Base-by-base conservation (phyloP, 1,140 invertebrate species). In the Cepaea nemoralis region DNA sequence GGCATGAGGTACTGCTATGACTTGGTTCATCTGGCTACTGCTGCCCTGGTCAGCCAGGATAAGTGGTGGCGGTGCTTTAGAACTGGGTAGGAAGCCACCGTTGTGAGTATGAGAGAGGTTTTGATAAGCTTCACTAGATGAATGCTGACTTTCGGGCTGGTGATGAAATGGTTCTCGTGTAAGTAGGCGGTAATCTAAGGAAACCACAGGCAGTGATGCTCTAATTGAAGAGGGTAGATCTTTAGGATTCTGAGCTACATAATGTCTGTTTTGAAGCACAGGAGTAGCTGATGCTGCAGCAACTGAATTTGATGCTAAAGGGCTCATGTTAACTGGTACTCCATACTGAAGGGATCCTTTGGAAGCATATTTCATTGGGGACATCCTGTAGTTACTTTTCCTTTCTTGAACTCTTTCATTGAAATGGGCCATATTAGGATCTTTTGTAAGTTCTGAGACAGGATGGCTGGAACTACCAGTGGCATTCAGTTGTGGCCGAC, bases 1-100 rank as follows among this genome's bases (percentile, higher is more conserved):
- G 5, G 37, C 66, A 77, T 83, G 82, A 10, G 77, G 55, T 6
- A 66, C 77, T 5, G 59, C 35, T 3, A 79, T 40, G 10, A 69
- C 8, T 33, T 63, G 33, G 48, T 42, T 45, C 35, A 35, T 5
- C 22, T 39, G 22, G 55, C 19, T 24, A 0, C 37, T 2, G 5
- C 67, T 35, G 16, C 55, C 42, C 59, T 71, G 1, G 42, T 74
- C 69, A 40, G 77, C 73, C 42, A 83, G 50, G 22, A 50, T 48
- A 42, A 83, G 67, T 14, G 77, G 82, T 14, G 82, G 82, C 0
- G 79, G 79, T 12, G 82, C 63, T 39, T 80, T 74, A 19, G 45
- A 48, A 48, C 45, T 48, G 45, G 19, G 19, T 48, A 12, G 8
- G 8, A 12, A 19, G 45, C 45, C 19, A 12, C 45, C 45, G 45